Evolutionary conservation across 1,140 invertebrate genomes (phyloP), one percentile per base, ranked within the genome.

Genomic region (Drosophila repletoides): DNA sequence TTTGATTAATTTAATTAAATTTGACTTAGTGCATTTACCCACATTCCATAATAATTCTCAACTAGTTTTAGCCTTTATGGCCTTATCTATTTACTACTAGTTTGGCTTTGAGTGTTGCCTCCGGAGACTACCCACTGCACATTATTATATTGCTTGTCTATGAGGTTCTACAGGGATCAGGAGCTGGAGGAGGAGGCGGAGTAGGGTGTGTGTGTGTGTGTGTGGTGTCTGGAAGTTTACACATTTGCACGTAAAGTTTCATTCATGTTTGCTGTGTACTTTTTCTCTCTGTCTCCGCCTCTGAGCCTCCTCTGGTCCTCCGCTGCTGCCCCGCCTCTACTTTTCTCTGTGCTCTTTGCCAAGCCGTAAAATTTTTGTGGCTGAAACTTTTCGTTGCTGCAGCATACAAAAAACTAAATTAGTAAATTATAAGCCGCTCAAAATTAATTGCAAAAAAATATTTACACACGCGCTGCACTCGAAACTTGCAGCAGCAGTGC

Each of bases 381-480:
- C 67, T 40, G 22, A 61, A 76, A 73, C 56, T 73, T 81, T 84
- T 66, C 46, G 34, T 15, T 17, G 9, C 26, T 41, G 33, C 34
- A 52, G 31, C 59, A 46, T 17, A 64, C 66, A 64, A 71, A 72
- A 72, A 81, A 86, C 67, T 55, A 86, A 86, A 86, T 86, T 87
- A 86, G 80, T 86, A 86, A 86, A 86, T 86, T 86, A 86, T 86
- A 86, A 86, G 80, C 80, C 81, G 80, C 80, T 86, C 80, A 86
- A 87, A 86, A 87, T 86, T 86, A 86, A 86, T 86, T 87, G 81
- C 76, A 87, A 86, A 87, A 83, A 86, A 86, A 86, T 86, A 87
- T 86, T 87, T 86, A 86, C 80, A 84, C 81, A 76, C 59, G 60
- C 80, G 46, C 51, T 45, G 68, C 60, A 63, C 76, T 80, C 67